Percentiles rank a stretch among this genome's conserved stretches.
These are phyloP conservation scores for Mionectes macconnelli DNA, from an alignment of 2,113 vertebrate species.

Conservation along the genomic window DNA sequence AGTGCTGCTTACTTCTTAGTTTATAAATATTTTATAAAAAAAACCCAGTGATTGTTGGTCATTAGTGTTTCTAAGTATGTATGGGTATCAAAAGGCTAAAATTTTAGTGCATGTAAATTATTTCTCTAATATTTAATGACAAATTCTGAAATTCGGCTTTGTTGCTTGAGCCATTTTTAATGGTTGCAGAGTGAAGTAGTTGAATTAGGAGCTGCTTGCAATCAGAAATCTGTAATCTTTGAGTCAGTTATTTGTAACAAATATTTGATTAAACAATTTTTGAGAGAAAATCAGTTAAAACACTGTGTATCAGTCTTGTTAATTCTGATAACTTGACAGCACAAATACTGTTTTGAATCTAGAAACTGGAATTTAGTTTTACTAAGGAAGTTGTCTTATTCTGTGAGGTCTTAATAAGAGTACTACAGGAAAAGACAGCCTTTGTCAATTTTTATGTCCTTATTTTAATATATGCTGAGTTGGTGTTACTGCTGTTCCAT, in stretches of 20 bases:
- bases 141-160: not conserved
- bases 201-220: not conserved
- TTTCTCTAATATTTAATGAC: not conserved
- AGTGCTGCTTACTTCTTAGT: not conserved
- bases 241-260: not conserved
- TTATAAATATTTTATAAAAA: not conserved
- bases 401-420: not conserved
- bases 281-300: not conserved
- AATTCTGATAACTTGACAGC: not conserved
- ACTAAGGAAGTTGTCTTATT: not conserved
- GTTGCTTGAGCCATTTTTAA: not conserved
- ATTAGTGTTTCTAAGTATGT: not conserved
- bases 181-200: not conserved
- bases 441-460: not conserved
- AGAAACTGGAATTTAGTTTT: not conserved
- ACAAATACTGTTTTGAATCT: not conserved
- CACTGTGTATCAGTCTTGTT: not conserved
- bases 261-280: not conserved
- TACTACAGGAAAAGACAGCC: not conserved
- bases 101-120: not conserved
- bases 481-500: not conserved
- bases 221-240: not conserved
- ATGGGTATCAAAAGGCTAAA: not conserved
- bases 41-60: rapidly evolving
- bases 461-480: not conserved